Conservation (phyloP, 2,888 invertebrate species). For the Drosophila cracens region DNA sequence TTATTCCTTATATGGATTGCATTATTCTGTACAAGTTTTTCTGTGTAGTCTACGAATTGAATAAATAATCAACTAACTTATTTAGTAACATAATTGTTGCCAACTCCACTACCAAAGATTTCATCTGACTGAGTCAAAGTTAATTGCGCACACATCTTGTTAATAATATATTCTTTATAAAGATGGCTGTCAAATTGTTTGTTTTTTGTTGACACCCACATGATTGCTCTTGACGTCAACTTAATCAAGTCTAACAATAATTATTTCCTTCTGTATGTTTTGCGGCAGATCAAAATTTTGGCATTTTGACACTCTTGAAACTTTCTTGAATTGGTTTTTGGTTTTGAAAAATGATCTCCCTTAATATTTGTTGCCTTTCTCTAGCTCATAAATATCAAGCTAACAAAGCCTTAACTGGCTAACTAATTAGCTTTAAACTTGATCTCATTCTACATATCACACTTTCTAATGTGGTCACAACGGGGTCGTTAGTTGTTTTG, state of each 20-base stretch:
- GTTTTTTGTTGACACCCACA: slow-evolving; percentile 19
- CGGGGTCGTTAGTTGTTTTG: slow-evolving; percentile 47
- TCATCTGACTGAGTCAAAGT: neutral
- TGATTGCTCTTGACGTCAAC: slow-evolving; percentile 7
- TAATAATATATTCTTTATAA: slow-evolving; percentile 13
- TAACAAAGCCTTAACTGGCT: slow-evolving; percentile 9
- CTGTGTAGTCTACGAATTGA: neutral
- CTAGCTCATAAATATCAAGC: neutral
- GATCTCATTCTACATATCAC: slow-evolving; percentile 39
- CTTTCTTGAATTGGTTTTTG: neutral
- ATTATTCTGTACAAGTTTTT: neutral
- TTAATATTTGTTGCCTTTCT: slow-evolving; percentile 1
- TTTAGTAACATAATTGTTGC: neutral
- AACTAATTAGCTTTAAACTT: slow-evolving; percentile 48
- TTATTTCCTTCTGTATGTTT: neutral
- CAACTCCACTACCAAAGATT: slow-evolving; percentile 2
- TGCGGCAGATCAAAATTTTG: neutral
- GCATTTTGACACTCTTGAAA: neutral
- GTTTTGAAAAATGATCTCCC: neutral
- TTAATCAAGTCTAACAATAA: neutral
- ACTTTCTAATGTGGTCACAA: slow-evolving; percentile 70
- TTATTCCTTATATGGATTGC: neutral
- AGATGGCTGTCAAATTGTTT: slow-evolving; percentile 9
- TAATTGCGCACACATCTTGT: no score
- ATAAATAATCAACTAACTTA: neutral